Conservation (phyloP, 2,888 invertebrate species). For the Eudemis profundana region DNA sequence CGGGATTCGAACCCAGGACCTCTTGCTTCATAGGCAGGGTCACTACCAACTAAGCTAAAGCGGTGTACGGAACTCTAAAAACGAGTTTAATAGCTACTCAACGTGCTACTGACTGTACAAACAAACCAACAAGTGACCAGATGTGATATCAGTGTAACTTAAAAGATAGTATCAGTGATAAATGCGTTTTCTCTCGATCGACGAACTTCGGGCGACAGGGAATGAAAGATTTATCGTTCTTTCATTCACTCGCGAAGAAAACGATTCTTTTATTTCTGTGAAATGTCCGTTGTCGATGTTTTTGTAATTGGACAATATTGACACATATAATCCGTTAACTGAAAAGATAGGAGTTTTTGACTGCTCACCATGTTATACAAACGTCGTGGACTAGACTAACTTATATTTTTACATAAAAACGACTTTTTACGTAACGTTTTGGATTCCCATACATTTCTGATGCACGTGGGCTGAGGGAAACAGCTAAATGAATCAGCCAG, state of each 20-base stretch:
- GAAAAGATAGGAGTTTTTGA: neutral
- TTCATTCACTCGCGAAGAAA: constrained; percentile 31
- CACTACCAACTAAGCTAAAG: no score
- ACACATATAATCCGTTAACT: constrained; percentile 15
- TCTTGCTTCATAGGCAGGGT: no score
- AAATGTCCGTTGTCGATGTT: constrained; percentile 18
- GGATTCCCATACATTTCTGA: no score
- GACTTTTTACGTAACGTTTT: no score
- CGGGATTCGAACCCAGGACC: no score
- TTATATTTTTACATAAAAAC: no score
- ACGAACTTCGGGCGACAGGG: constrained; percentile 18
- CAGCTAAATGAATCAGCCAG: no score
- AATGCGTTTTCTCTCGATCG: constrained; percentile 40
- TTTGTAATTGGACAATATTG: constrained; percentile 21
- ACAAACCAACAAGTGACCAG: constrained; percentile 39
- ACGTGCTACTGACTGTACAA: neutral
- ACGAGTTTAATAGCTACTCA: no score
- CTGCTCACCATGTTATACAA: no score
- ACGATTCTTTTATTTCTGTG: constrained; percentile 25
- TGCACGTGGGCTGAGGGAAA: no score
- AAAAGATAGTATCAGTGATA: constrained; percentile 39
- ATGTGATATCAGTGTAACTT: constrained; percentile 24
- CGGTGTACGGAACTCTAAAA: no score
- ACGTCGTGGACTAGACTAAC: no score
- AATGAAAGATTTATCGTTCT: constrained; percentile 40